Base-by-base conservation (phyloP, 2,797 vertebrate genomes). In the Acestrorhynchus altus region DNA sequence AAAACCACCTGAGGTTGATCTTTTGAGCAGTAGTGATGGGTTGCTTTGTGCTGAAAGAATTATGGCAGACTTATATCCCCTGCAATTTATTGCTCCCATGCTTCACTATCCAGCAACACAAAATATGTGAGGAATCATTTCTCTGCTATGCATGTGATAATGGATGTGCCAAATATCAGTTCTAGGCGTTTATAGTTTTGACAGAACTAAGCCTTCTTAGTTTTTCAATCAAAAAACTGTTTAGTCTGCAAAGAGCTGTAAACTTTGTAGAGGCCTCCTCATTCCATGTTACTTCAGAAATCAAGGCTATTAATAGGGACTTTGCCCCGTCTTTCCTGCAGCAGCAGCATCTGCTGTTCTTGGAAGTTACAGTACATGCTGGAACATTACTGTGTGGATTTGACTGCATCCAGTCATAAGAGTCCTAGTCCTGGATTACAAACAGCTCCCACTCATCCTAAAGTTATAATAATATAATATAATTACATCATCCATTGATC, bases 11-110 rank as follows among this genome's bases (percentile, higher is more conserved):
- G 74, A 66, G 68, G 49, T 64, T 65, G 76, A 78, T 78, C 49
- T 63, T 51, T 63, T 28, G 22, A 56, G 59, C 31, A 44, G 22
- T 49, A 73, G 22, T 83, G 82, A 80, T 72, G 68, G 39, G 80
- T 74, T 59, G 54, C 54, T 68, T 68, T n/a, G 46, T 9, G 16
- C 22, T 39, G 44, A 11, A 26, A 31, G 64, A 80, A 81, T 78
- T 68, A 80, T 69, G 52, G 52, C 28, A 54, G 16, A 63, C 28
- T 71, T 78, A 61, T 28, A 79, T 75, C 49, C 59, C 15, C 63
- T 8, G 1, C n/a, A 71, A 67, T 72, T 59, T 72, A 46, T 54
- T 2, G 31, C 40, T 51, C 35, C 20, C 31, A 16, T 80, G 22
- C 1, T 73, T 73, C 26, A 44, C 51, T 54, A 28, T 56, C 59